Evolutionary conservation across 2,797 vertebrate genomes (phyloP), one percentile per base, ranked within the genome.

Genomic region (Macropus fuliginosus): DNA sequence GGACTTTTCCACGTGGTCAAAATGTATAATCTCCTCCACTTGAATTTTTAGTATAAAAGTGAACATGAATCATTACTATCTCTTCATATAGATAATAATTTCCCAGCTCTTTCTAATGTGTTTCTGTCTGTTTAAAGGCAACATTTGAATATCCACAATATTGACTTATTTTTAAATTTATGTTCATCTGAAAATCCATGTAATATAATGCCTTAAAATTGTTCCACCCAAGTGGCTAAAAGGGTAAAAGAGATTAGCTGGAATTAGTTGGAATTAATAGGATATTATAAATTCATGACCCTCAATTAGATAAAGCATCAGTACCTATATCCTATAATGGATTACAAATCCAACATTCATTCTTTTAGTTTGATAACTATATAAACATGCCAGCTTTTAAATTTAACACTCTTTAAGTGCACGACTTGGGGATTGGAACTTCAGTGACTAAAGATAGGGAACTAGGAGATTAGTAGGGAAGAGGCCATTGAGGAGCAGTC

Each of bases 1-100:
- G 11, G 81, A 57, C 40, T 40, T 90, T 90, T 94, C 94, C 29
- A 94, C n/a, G 24, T 46, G 91, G 52, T 18, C 62, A 50, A 40
- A 59, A 24, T 91, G 95, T 55, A 92, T 57, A 95, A 56, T 89
- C 54, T 18, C 0, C 56, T 46, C 62, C 40, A 74, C 50, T 52
- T 95, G 56, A 18, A 13, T 55, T 96, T 96, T 95, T 91, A 95
- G 52, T 54, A 2, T 90, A 57, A 90, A 29, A 93, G 92, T 91
- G 91, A 62, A 46, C 40, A 9, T 9, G 92, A 54, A 8, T 40
- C 9, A 28, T 24, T 52, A 94, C 66, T 74, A 9, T 40, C 66
- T 40, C 16, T 74, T 74, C 66, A 93, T 93, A 94, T 92, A 29
- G 31, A 87, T 62, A 55, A 90, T 93, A 90, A 74, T 81, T 94